These are phyloP conservation scores for Chrysocyon brachyurus DNA, from an alignment of 2,797 vertebrate species.

Conservation along the genomic window DNA sequence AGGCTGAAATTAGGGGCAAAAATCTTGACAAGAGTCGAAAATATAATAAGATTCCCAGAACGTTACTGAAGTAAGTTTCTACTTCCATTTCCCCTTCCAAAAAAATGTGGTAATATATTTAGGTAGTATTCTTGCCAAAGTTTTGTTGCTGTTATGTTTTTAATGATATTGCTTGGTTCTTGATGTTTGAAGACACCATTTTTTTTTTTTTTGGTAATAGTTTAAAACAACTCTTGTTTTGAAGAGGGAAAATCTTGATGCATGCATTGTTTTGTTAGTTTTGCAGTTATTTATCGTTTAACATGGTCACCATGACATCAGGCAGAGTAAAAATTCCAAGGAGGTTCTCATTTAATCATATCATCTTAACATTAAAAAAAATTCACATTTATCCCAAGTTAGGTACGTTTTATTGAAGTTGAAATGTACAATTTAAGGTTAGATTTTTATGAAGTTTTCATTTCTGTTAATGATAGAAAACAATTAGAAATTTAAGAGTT, in stretches of 20 bases:
- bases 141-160: neutral
- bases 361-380: neutral
- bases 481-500: neutral
- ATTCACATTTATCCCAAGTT: neutral
- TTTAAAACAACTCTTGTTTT: neutral
- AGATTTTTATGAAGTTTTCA: neutral
- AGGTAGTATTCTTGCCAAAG: neutral
- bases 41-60: neutral
- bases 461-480: constrained; percentile 23
- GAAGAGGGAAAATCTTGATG: neutral
- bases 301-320: neutral
- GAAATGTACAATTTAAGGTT: constrained; percentile 20
- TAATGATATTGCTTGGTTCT: neutral
- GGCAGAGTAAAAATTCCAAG: neutral
- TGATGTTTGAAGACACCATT: neutral
- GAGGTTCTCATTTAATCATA: neutral
- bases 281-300: neutral
- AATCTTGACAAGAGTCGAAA: neutral
- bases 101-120: neutral
- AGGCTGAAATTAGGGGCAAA: neutral
- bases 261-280: neutral
- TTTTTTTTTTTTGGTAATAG: neutral
- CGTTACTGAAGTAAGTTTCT: neutral
- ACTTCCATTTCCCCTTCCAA: neutral
- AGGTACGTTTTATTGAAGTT: neutral